Percentiles rank a stretch among this genome's conserved stretches.
Evolutionary conservation across 1,140 invertebrate genomes (phyloP).

Genomic region (Psilanteris sp.): DNA sequence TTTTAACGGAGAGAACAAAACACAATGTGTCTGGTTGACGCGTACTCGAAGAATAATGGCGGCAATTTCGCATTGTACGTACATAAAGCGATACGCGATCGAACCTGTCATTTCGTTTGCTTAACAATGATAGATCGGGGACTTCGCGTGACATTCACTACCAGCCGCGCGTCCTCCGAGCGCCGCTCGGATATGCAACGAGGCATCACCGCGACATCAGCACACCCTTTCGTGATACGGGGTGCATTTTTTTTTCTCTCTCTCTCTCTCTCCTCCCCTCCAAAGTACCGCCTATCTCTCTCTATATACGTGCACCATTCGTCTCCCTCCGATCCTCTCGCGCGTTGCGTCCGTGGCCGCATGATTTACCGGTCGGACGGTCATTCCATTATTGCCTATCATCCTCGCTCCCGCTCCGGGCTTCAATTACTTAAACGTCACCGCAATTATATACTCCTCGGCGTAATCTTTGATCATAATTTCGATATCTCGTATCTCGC

Average conservation of each 20-base stretch:
- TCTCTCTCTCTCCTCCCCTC: not conserved
- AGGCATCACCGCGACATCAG: slow-evolving; percentile 6
- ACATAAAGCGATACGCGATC: slow-evolving; percentile 31
- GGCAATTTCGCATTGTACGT: not conserved
- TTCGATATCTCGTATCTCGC: slow-evolving; percentile 10
- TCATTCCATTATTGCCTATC: slow-evolving; percentile 23
- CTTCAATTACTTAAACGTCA: slow-evolving; percentile 31
- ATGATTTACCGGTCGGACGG: slow-evolving; percentile 26
- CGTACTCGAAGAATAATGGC: slow-evolving; percentile 1
- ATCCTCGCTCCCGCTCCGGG: not conserved
- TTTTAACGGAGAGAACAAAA: no score
- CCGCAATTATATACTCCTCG: slow-evolving; percentile 21
- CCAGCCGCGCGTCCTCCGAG: slow-evolving; percentile 13
- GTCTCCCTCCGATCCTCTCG: no score
- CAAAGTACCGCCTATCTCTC: no score
- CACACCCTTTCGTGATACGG: slow-evolving; percentile 46
- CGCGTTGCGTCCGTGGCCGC: no score
- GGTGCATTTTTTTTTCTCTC: slow-evolving; percentile 17
- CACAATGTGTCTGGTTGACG: slow-evolving; percentile 1
- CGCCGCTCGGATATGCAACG: slow-evolving; percentile 5
- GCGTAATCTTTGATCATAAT: slow-evolving; percentile 15
- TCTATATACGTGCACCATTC: no score
- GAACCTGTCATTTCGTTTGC: slow-evolving; percentile 49
- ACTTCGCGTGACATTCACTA: slow-evolving; percentile 41
- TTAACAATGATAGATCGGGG: slow-evolving; percentile 47